Evolutionary conservation across 2,888 invertebrate species (phyloP), one percentile per base, ranked within the genome.

Genomic region (Antheraea assamensis): DNA sequence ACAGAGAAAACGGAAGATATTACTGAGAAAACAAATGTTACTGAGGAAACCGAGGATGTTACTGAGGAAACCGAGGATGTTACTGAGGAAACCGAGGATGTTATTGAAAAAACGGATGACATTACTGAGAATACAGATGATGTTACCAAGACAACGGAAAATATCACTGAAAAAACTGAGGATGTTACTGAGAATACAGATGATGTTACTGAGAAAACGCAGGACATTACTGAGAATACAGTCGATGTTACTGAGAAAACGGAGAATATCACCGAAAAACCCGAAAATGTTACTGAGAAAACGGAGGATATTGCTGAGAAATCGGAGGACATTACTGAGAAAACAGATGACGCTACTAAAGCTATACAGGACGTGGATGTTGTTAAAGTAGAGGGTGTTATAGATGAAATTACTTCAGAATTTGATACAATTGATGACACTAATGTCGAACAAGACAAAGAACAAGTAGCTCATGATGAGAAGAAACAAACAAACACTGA

Each of bases 51-150:
- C 2, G 15, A 61, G 10, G 58, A 58, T 24, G 24, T 58, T 58
- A 13, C 58, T 58, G 55, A 55, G 13, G 13, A 42, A 42, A 42
- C 4, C 0, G 58, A 71, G 30, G 64, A 74, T n/a, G 35, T 61
- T n/a, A 73, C 73, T 21, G 42, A 72, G 31, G 75, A 72, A 55
- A 58, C 71, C 13, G 72, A 24, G 58, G n/a, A 58, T 58, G 24
- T 58, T 58, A 10, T 13, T n/a, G 58, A n/a, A 0, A 71, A 73
- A 70, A 61, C 24, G 47, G 55, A 70, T 31, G 68, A 74, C 19
- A 52, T 66, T 24, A 73, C 72, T n/a, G 31, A 72, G 30, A 75
- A 72, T 52, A 61, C 71, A 19, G 73, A 75, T 52, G 70, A 71
- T 47, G 74, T 52, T 66, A 74, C 35, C 3, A 72, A 75, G 72